Evolutionary conservation across 2,797 vertebrate genomes (phyloP).

Genomic region (Sebastes hubbsi): DNA sequence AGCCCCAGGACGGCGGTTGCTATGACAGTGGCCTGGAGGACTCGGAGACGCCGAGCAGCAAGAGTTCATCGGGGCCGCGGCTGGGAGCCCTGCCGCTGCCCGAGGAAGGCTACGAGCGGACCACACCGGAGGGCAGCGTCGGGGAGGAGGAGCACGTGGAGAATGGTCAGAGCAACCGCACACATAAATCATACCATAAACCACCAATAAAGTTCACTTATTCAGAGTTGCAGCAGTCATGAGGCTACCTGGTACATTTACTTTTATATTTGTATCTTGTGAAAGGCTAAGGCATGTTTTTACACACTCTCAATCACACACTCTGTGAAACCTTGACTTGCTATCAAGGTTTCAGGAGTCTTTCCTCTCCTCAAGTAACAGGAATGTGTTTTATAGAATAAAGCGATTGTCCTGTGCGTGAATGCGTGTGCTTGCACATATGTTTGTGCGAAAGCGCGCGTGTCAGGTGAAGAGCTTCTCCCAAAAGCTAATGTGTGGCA

Average conservation of each 20-base stretch:
- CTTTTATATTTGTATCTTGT: constrained; percentile 6
- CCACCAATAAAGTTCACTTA: not conserved
- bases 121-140: constrained; percentile 98
- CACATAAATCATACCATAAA: constrained; percentile 36
- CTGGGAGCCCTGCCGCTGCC: constrained; percentile 96
- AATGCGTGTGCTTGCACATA: not conserved
- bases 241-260: not conserved
- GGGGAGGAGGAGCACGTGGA: constrained; percentile 99
- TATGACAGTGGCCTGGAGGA: constrained; percentile 99
- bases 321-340: constrained; percentile 33
- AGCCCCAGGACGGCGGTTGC: constrained; percentile 96
- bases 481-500: constrained; percentile 4
- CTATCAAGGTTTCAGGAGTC: constrained; percentile 40
- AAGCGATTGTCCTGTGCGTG: constrained; percentile 13
- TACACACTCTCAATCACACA: not conserved
- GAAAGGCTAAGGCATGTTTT: constrained; percentile 16
- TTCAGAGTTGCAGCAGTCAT: not conserved
- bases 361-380: constrained; percentile 28
- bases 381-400: constrained; percentile 40
- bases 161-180: constrained; percentile 88
- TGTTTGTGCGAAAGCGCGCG: not conserved
- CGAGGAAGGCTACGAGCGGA: constrained; percentile 97
- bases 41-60: constrained; percentile 99
- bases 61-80: constrained; percentile 96
- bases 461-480: constrained; percentile 2